phyloP scores from a whole-genome alignment of 2,113 vertebrate genomes.

The Hyperoodon ampullatus region DNA sequence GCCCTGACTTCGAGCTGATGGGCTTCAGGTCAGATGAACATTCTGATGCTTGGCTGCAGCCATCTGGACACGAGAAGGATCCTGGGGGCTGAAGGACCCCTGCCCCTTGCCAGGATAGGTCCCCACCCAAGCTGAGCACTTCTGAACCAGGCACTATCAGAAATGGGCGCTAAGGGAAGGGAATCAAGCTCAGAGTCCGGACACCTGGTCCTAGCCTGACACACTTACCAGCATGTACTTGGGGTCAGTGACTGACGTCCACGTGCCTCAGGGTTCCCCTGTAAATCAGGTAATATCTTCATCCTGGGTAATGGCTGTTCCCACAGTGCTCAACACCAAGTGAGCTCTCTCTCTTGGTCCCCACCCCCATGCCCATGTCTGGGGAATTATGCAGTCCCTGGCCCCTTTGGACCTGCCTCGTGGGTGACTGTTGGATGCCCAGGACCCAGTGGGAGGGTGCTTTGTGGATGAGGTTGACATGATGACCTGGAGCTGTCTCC shows the following conservation, averaged over 20 bases:
- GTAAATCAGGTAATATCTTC: neutral
- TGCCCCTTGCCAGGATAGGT: neutral
- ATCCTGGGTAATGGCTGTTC: no score
- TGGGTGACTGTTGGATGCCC: neutral
- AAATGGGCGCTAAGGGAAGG: fast-evolving
- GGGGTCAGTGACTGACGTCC: neutral
- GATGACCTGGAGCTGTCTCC: fast-evolving
- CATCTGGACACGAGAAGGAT: conserved; percentile 63
- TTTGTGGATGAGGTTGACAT: no score
- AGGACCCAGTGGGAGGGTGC: neutral
- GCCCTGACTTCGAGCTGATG: conserved; percentile 77
- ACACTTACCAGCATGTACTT: no score
- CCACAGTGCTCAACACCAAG: fast-evolving
- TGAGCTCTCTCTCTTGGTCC: neutral
- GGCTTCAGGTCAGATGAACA: conserved; percentile 71
- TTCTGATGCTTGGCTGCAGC: conserved; percentile 59
- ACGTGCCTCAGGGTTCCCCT: neutral
- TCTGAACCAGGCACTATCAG: neutral
- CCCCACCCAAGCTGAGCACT: neutral
- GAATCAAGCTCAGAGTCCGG: neutral
- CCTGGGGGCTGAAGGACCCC: conserved; percentile 33
- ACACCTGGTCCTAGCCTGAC: neutral
- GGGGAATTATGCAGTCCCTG: neutral
- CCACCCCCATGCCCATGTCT: fast-evolving
- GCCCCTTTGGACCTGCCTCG: fast-evolving